Base-by-base conservation (phyloP, 2,113 vertebrate genomes). In the Etia nguti region DNA sequence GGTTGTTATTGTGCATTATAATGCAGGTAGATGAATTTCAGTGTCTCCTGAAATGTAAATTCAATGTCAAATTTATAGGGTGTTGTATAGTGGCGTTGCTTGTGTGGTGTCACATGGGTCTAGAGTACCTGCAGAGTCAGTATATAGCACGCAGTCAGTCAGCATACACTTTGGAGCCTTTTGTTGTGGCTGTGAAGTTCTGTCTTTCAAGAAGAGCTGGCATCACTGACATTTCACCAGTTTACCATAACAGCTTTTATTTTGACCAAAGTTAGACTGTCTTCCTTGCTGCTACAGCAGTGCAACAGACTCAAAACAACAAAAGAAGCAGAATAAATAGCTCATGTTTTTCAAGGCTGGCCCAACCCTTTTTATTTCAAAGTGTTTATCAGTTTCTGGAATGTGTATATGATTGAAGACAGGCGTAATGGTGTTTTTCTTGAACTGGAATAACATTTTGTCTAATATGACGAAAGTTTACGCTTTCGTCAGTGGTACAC, bases 171-270 rank as follows among this genome's bases (percentile, higher is more conserved):
- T 43, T 18, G 12, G 55, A 77, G 60, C 11, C 70, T 82, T 85
- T 86, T 87, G 87, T 85, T 86, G 77, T 75, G 24, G 6, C 46
- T 82, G 59, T 84, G 80, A 80, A 52, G 75, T 82, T 85, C n/a
- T 80, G 57, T 83, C 59, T 86, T 86, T 84, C 26, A 85, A 57
- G 24, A 73, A 48, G 24, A 50, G 52, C 13, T 46, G 36, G 43
- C 43, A 50, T 84, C 7, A 52, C 80, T 82, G 57, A 86, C 73
- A 86, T 59, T 77, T 89, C 41, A 62, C 73, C 20, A 59, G 73
- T 88, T 82, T 80, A 65, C n/a, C 41, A 57, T 48, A 54, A 48
- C 20, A 84, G 11, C 10, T 34, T 84, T 80, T 85, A 52, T 73
- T 79, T 50, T 50, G n/a, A 36, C 41, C 57, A 43, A 73, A 82